Base-by-base conservation (phyloP, 2,888 invertebrate genomes). In the Drosophila paracracens region DNA sequence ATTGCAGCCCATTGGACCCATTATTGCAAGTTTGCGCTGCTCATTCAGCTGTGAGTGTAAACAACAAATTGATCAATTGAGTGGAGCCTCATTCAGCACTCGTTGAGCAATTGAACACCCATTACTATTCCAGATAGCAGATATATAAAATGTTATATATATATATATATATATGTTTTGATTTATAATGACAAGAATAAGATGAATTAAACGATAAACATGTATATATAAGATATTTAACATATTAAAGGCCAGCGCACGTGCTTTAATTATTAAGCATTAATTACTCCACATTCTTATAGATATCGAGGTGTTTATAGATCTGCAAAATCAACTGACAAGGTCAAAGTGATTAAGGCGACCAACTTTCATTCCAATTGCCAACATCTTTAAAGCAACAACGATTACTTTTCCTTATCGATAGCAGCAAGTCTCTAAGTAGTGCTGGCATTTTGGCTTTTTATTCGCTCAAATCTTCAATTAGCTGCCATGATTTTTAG, bases 1-100 rank as follows among this genome's bases (percentile, higher is more conserved):
- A 75, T 75, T 78, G 72, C 79, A 75, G 76, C 52, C 79, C 79
- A 79, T 78, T 78, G 76, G 79, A 52, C 46, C 21, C 67, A 79
- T 50, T 66, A 74, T 70, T 62, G 57, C 59, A 66, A 64, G 21
- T 40, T 59, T 54, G 48, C 51, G 43, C 60, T 76, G 77, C 64
- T 67, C 75, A 71, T 56, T 79, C 71, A 79, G 46, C 61, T 78
- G 67, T 79, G 75, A 66, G 62, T 67, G 79, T 59, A 63, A 74
- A 52, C n/a, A n/a, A 52, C 61, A 78, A 78, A 79, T 79, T 79
- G 77, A 68, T 79, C 75, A 75, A 78, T 79, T 78, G 70, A 70
- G 53, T 63, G 62, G 70, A 66, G 40, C 33, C 33, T 46, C 60
- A 31, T 40, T 48, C 33, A 33, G 46, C 53, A 54, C 27, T 54